A percentile compares a stretch with the other conserved stretches of the same genome.
phyloP scores from a whole-genome alignment of 2,113 vertebrate species.

The Smithornis capensis region DNA sequence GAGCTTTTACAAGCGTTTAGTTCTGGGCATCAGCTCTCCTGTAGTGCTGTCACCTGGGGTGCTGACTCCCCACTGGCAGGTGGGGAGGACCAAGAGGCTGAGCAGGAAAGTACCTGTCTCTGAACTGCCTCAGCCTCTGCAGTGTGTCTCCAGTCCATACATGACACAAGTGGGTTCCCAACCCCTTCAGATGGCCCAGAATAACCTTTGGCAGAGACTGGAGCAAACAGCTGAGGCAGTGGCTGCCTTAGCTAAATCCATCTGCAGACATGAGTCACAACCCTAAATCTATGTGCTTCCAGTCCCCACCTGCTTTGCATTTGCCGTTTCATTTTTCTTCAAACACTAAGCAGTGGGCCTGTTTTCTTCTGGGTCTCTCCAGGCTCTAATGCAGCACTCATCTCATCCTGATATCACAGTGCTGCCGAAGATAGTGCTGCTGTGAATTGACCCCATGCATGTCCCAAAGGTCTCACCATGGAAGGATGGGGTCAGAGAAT shows the following conservation, averaged over 20 bases:
- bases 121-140: background rate
- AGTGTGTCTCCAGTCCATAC: background rate
- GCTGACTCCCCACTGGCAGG: fast-evolving
- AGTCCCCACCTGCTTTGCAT: constrained; percentile 3
- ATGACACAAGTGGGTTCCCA: background rate
- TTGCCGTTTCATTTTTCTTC: constrained; percentile 9
- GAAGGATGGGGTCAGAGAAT: background rate
- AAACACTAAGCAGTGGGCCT: background rate
- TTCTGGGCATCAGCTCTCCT: fast-evolving
- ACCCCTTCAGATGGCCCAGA: background rate
- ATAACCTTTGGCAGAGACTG: constrained; percentile 6
- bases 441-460: background rate
- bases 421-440: background rate
- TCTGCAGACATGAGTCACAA: constrained; percentile 24
- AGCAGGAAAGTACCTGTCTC: background rate
- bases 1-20: background rate
- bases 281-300: background rate
- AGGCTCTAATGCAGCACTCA: background rate
- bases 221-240: constrained; percentile 8
- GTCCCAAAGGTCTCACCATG: background rate
- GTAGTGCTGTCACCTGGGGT: fast-evolving
- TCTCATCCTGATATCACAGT: background rate
- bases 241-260: constrained; percentile 21
- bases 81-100: background rate
- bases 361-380: background rate